Evolutionary conservation across 2,797 vertebrate species (phyloP).

Genomic region (Alectoris magna): DNA sequence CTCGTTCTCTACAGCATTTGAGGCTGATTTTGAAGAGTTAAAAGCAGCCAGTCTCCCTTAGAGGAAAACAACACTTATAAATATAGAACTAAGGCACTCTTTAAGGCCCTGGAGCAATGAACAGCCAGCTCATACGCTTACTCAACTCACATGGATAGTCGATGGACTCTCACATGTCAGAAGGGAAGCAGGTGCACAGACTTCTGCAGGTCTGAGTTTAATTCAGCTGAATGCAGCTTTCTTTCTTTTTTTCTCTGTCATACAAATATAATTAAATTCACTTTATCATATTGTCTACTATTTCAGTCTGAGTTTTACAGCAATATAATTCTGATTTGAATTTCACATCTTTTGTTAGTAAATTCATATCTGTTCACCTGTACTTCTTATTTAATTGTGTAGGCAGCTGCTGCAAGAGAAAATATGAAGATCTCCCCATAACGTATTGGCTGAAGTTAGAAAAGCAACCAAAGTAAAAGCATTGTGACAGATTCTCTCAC

Average conservation of each 20-base stretch:
- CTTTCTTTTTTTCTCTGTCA: not conserved
- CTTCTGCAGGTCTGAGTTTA: not conserved
- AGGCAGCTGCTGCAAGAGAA: not conserved
- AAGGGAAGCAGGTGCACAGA: not conserved
- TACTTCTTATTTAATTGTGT: constrained; percentile 3
- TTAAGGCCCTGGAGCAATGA: not conserved
- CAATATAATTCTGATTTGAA: constrained; percentile 38
- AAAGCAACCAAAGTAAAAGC: not conserved
- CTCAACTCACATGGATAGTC: not conserved
- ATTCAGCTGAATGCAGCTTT: not conserved
- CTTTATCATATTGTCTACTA: not conserved
- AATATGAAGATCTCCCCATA: not conserved
- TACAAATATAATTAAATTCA: not conserved
- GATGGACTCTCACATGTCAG: not conserved
- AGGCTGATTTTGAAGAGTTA: not conserved
- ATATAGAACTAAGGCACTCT: not conserved
- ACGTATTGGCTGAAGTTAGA: not conserved
- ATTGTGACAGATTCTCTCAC: not conserved
- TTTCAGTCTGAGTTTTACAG: constrained; percentile 33
- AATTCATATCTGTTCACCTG: constrained; percentile 22
- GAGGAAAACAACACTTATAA: not conserved
- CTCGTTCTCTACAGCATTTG: not conserved
- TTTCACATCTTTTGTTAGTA: constrained; percentile 10
- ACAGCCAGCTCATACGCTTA: not conserved
- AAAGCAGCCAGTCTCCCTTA: not conserved